phyloP scores from a whole-genome alignment of 2,888 invertebrate genomes.

The Platycnemis pennipes region DNA sequence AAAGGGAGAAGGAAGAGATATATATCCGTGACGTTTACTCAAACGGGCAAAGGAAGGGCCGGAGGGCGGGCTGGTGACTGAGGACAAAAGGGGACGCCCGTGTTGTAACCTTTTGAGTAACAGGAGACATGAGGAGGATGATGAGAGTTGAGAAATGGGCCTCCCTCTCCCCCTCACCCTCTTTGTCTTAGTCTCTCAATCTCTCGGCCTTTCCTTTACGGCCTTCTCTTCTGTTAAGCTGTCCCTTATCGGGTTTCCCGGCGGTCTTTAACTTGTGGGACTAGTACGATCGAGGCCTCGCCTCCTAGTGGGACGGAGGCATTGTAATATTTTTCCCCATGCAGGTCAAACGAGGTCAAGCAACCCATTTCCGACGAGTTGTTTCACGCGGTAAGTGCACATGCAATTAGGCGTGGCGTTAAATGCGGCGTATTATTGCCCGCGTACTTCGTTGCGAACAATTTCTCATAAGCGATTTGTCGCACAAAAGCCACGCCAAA shows the following conservation, averaged over 20 bases:
- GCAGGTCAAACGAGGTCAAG: not conserved
- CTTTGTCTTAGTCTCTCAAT: slow-evolving; percentile 16
- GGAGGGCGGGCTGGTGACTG: slow-evolving; percentile 7
- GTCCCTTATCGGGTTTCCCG: slow-evolving; percentile 49
- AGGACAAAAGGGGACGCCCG: slow-evolving; percentile 47
- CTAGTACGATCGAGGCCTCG: not conserved
- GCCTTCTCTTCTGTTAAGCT: slow-evolving; percentile 18
- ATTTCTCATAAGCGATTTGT: too few species aligned
- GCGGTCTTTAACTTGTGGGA: not conserved
- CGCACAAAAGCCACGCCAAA: too few species aligned
- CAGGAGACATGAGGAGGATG: slow-evolving; percentile 45
- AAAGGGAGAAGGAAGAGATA: slow-evolving; percentile 29
- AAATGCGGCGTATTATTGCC: too few species aligned
- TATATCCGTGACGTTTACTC: slow-evolving; percentile 56
- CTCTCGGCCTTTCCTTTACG: slow-evolving; percentile 33
- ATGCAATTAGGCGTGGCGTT: too few species aligned
- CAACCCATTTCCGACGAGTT: too few species aligned
- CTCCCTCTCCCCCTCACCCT: not conserved
- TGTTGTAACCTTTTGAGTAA: slow-evolving; percentile 58
- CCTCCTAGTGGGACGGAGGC: too few species aligned
- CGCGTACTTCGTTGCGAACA: too few species aligned
- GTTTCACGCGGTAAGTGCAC: too few species aligned
- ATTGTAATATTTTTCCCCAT: not conserved
- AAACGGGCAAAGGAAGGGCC: slow-evolving; percentile 31
- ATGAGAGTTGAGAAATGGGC: slow-evolving; percentile 54